These are phyloP conservation scores for Cloeon dipterum DNA, from an alignment of 2,888 invertebrate species.

Conservation along the genomic window DNA sequence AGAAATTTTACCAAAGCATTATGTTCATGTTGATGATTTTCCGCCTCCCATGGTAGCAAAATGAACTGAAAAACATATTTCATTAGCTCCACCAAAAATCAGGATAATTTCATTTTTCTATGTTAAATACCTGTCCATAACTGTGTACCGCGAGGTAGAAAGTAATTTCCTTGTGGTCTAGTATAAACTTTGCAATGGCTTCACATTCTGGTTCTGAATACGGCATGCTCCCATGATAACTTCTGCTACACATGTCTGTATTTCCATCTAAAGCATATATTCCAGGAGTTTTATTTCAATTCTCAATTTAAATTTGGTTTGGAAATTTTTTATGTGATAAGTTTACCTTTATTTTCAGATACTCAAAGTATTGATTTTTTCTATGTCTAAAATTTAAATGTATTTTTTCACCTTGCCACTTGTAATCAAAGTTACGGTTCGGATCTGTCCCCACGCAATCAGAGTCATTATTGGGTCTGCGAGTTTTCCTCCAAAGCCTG, in stretches of 20 bases:
- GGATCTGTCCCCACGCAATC: neutral
- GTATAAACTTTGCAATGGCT: neutral
- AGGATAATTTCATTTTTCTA: too few species aligned
- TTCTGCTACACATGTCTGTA: constrained; percentile 32
- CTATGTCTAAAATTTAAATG: too few species aligned
- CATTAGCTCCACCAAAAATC: too few species aligned
- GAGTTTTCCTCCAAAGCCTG: neutral
- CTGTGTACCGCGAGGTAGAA: neutral
- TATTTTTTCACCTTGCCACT: neutral
- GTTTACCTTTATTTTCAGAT: too few species aligned
- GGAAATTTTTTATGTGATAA: too few species aligned
- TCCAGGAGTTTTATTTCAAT: too few species aligned
- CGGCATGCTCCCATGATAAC: constrained; percentile 15
- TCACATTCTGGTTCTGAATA: neutral
- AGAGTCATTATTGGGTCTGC: neutral
- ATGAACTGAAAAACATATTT: neutral
- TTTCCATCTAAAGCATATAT: too few species aligned
- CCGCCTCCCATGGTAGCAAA: neutral
- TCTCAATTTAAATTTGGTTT: too few species aligned
- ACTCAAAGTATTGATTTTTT: too few species aligned
- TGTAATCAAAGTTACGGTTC: neutral
- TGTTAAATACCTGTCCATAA: neutral
- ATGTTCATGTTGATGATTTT: too few species aligned
- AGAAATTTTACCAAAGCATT: too few species aligned
- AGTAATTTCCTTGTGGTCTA: neutral